These are phyloP conservation scores for Oreochromis tanganicae DNA, from an alignment of 2,113 vertebrate species.

Conservation along the genomic window DNA sequence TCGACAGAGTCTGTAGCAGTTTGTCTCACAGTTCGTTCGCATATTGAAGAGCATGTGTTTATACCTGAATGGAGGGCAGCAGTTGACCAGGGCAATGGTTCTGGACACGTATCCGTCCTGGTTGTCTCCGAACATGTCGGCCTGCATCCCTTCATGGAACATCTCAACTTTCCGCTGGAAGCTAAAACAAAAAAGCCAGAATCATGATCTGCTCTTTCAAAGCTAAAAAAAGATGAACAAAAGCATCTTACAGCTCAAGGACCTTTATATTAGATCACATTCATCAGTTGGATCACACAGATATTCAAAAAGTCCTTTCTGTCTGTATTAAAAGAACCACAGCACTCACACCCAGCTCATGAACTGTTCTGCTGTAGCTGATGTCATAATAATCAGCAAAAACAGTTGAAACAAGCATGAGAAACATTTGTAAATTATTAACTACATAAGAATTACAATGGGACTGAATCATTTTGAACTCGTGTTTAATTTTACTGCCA, in stretches of 20 bases:
- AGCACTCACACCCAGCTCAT: neutral
- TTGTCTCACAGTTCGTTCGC: neutral
- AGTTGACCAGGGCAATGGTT: constrained; percentile 84
- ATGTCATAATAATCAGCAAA: neutral
- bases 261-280: neutral
- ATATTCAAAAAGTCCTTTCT: neutral
- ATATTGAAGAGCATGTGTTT: neutral
- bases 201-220: neutral
- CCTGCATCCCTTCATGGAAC: constrained; percentile 76
- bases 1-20: neutral
- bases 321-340: neutral
- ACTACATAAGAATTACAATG: neutral
- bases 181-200: constrained; percentile 40
- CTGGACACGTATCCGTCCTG: constrained; percentile 71
- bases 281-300: neutral
- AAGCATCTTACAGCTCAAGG: neutral
- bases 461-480: neutral
- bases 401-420: neutral
- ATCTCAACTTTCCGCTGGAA: constrained; percentile 86
- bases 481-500: neutral
- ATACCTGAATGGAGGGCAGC: constrained; percentile 81
- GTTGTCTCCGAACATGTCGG: constrained; percentile 51
- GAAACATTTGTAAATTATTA: neutral
- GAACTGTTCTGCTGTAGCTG: neutral
- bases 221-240: neutral